Conservation (phyloP, 2,113 vertebrate genomes). For the Electrona antarctica region DNA sequence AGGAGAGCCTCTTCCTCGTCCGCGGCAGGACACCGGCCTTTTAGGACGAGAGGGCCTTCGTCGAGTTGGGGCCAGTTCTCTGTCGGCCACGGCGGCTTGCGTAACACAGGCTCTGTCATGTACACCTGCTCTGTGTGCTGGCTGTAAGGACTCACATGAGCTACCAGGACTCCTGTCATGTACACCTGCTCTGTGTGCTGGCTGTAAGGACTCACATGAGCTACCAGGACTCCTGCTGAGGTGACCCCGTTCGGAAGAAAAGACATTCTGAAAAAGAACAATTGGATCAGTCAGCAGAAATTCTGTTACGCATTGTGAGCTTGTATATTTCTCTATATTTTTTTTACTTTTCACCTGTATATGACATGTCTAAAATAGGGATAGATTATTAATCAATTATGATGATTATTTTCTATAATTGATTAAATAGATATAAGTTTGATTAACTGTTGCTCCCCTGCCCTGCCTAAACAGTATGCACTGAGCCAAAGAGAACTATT, state of each 20-base stretch:
- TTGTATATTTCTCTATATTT: too few relatives aligned
- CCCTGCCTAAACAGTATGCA: too few relatives aligned
- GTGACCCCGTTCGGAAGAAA: background rate
- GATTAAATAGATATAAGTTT: too few relatives aligned
- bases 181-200: constrained; percentile 13
- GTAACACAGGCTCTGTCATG: constrained; percentile 51
- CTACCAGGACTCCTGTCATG: constrained; percentile 3
- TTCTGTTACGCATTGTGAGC: too few relatives aligned
- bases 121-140: constrained; percentile 13
- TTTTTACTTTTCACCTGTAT: too few relatives aligned
- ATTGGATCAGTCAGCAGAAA: too few relatives aligned
- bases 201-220: constrained; percentile 1
- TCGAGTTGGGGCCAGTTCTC: constrained; percentile 17
- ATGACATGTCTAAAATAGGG: too few relatives aligned
- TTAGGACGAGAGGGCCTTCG: background rate
- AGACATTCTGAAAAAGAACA: too few relatives aligned
- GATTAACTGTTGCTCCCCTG: too few relatives aligned
- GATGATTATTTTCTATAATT: too few relatives aligned
- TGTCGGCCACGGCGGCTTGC: background rate
- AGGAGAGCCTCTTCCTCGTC: constrained; percentile 40
- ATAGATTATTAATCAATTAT: too few relatives aligned
- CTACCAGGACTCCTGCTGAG: constrained; percentile 5
- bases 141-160: constrained; percentile 1
- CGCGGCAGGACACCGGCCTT: constrained; percentile 16
- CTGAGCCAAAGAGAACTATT: too few relatives aligned